phyloP scores from a whole-genome alignment of 1,140 invertebrate genomes.

The Semibalanus balanoides region DNA sequence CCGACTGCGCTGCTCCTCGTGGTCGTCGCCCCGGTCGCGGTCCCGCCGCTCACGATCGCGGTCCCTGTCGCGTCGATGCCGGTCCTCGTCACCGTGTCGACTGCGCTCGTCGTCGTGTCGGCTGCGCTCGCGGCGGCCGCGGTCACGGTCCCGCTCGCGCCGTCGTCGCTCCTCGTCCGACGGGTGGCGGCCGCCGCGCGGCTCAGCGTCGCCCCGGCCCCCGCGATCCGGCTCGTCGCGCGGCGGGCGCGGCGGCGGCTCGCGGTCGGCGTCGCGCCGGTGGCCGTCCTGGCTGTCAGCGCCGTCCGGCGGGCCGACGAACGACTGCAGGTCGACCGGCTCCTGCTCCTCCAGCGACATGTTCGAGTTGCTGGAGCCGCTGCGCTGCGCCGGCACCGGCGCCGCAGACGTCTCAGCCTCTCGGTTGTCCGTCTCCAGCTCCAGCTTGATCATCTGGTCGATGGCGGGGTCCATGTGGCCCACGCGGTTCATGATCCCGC shows the following conservation, averaged over 20 bases:
- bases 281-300: not conserved
- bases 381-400: not conserved
- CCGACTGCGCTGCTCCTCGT: not conserved
- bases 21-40: not conserved
- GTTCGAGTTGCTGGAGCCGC: not conserved
- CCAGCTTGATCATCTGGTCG: slow-evolving; percentile 1
- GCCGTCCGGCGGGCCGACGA: not conserved
- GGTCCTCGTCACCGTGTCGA: not conserved
- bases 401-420: not conserved
- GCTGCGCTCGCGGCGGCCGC: not conserved
- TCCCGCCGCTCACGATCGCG: not conserved
- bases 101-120: not conserved
- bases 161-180: not conserved
- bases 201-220: too few relatives aligned
- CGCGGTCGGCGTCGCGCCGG: not conserved
- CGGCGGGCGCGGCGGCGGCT: too few relatives aligned
- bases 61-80: not conserved
- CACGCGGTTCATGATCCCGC: not conserved
- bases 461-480: not conserved
- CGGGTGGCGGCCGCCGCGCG: not conserved
- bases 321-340: not conserved
- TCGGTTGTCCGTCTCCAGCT: not conserved
- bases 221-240: not conserved
- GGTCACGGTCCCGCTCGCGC: not conserved
- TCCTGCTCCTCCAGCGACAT: not conserved